Base-by-base conservation (phyloP, 1,140 invertebrate genomes). In the Drosophila tropicalis region DNA sequence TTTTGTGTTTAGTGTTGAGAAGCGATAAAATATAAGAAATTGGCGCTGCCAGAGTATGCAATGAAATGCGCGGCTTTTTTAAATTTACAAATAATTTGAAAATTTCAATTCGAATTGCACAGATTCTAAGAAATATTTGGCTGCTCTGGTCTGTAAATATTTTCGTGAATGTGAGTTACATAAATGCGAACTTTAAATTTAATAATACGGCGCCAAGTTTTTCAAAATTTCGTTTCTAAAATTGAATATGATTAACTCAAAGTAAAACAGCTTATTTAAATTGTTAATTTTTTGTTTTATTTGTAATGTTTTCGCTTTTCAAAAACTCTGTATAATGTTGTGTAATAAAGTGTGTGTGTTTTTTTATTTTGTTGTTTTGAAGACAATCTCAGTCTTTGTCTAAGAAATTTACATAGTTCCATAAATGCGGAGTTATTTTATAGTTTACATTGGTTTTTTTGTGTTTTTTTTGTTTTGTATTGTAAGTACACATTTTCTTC, bases 311-410 rank as follows among this genome's bases (percentile, higher is more conserved):
- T 77, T 79, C 67, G 68, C 67, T 84, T 84, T 85, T 82, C 47
- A 70, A 82, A 73, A 82, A 81, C 74, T 78, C 51, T 70, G 65
- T 71, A 62, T 60, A 75, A 72, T 68, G 44, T 22, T 51, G 44
- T 51, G 44, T 51, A 22, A 19, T 22, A 51, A 51, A 51, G 1
- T 58, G 34, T 55, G 67, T 58, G 22, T 41, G 62, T 63, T 25
- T 62, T 62, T 62, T 47, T 72, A 58, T 65, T 62, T 62, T 79
- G 71, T 82, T 74, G 73, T 77, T 73, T 68, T 70, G 54, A 69
- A 70, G 60, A 68, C 65, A 57, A 72, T 58, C 68, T 66, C 60
- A 73, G 61, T 84, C 67, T 63, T 76, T 68, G 41, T 70, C 54
- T 55, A 71, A 75, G 71, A 75, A 74, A 75, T 75, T 64, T 75